A percentile compares a stretch with the other conserved stretches of the same genome.
phyloP scores from a whole-genome alignment of 2,113 vertebrate species.

The Pavo muticus region DNA sequence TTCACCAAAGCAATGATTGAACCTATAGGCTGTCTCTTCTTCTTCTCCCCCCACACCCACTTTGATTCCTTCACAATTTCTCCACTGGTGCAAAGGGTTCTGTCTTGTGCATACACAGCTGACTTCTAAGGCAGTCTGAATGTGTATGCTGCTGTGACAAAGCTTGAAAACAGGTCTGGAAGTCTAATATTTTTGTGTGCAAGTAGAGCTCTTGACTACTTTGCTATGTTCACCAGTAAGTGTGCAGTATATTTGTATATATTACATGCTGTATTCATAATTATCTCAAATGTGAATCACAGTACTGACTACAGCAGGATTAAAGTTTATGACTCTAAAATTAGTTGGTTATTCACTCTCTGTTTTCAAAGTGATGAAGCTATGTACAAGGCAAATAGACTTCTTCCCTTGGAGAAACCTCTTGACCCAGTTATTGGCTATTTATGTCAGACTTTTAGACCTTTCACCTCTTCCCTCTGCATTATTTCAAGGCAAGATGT shows the following conservation, averaged over 20 bases:
- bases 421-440: neutral
- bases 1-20: neutral
- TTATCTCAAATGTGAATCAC: neutral
- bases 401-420: neutral
- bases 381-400: neutral
- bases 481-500: neutral
- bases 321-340: neutral
- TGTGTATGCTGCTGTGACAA: neutral
- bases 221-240: neutral
- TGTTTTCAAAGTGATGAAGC: neutral
- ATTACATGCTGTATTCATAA: neutral
- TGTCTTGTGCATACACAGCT: neutral
- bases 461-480: neutral
- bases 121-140: neutral
- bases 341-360: neutral
- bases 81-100: neutral
- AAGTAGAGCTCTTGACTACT: neutral
- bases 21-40: neutral
- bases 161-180: neutral
- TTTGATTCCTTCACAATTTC: neutral
- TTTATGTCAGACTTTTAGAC: neutral
- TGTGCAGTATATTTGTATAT: neutral
- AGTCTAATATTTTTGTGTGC: neutral
- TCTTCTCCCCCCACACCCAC: neutral
- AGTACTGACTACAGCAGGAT: neutral